Evolutionary conservation across 2,113 vertebrate species (phyloP), one percentile per base, ranked within the genome.

Genomic region (Dicaeum eximium): DNA sequence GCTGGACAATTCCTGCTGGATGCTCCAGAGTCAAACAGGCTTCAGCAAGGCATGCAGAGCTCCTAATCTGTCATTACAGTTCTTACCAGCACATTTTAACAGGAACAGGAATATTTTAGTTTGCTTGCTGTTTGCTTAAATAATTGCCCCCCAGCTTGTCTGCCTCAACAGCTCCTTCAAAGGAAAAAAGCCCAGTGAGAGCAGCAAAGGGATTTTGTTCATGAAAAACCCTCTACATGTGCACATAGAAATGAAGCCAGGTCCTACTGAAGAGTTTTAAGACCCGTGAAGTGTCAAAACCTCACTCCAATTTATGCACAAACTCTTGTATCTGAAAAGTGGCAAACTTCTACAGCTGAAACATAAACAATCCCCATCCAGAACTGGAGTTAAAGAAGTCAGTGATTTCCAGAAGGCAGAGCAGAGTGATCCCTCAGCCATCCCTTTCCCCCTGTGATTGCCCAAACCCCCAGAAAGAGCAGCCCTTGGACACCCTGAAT

Each of bases 151-250:
- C 13, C 22, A 24, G 12, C 38, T 82, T 77, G 50, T 70, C 64
- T 66, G 54, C 31, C 44, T 60, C 60, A 61, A 56, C 15, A 54
- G 31, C 24, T 38, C 56, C 19, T 24, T 75, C 38, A 57, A 78
- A 53, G 9, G 13, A 27, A 22, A 51, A 44, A 45, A 58, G 1
- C 33, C 79, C 38, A 74, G 54, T 0, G 3, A 54, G 23, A 69
- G 30, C 5, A 67, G 33, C 23, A n/a, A 74, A 54, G 13, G 16
- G 51, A n/a, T 11, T 87, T 27, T 60, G 15, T 23, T 73, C 8
- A 23, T 38, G 5, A 61, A 45, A 80, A 25, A 1, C 0, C 0
- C 33, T 19, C 14, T 30, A 20, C 0, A 3, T 53, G 13, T 42
- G 23, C 21, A 42, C 15, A 25, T 3, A 61, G 64, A 74, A 79